A percentile compares a stretch with the other conserved stretches of the same genome.
phyloP scores from a whole-genome alignment of 2,888 invertebrate species.

The Tillus elongatus region DNA sequence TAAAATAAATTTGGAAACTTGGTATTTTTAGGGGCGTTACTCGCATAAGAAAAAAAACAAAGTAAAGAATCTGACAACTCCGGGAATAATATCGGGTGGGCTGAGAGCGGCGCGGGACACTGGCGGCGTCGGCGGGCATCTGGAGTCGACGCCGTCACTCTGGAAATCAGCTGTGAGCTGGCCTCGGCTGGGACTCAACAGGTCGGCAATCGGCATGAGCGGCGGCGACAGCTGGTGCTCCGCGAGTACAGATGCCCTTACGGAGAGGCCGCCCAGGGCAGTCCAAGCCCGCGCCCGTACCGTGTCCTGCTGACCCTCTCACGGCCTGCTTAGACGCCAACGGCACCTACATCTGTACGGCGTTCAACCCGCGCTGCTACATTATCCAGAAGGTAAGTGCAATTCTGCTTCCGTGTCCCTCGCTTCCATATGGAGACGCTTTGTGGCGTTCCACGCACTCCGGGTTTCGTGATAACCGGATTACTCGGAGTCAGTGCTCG shows the following conservation, averaged over 20 bases:
- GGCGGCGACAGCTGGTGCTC: slow-evolving; percentile 30
- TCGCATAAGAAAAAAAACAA: neutral
- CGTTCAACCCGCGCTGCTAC: slow-evolving; percentile 54
- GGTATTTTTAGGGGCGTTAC: no score
- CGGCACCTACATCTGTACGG: slow-evolving; percentile 53
- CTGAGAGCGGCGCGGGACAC: neutral
- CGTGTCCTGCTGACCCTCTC: slow-evolving; percentile 33
- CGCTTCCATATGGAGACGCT: slow-evolving; percentile 16
- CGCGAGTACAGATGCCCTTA: slow-evolving; percentile 39
- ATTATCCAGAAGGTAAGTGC: slow-evolving; percentile 55
- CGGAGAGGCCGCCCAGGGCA: slow-evolving; percentile 34
- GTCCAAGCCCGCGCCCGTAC: slow-evolving; percentile 22
- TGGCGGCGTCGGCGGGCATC: no score
- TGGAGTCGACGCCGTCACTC: slow-evolving; percentile 28
- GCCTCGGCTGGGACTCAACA: slow-evolving; percentile 42
- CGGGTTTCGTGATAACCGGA: no score
- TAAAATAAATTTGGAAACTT: no score
- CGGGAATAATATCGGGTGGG: no score
- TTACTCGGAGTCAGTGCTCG: no score
- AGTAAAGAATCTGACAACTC: no score
- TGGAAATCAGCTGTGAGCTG: slow-evolving; percentile 39
- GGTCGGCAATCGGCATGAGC: slow-evolving; percentile 41
- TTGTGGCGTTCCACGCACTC: no score
- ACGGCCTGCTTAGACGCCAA: slow-evolving; percentile 46
- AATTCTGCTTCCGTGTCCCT: no score